phyloP scores from a whole-genome alignment of 2,797 vertebrate species.

The Darevskia mixta region DNA sequence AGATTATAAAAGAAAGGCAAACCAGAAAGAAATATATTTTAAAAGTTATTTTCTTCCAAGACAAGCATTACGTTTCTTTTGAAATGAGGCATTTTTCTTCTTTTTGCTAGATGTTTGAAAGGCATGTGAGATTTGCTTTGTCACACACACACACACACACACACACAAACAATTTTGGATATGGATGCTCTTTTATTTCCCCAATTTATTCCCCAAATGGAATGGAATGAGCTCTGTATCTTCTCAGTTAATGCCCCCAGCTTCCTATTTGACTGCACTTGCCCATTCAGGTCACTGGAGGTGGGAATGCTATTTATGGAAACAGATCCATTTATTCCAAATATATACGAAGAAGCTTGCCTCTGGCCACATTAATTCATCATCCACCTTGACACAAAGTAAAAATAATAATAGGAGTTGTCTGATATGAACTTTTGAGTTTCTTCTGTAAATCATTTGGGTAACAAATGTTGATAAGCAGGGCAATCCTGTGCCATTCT shows the following conservation, averaged over 20 bases:
- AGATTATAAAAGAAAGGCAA: neutral
- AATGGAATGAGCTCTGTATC: neutral
- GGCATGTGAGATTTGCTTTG: neutral
- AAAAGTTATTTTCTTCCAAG: neutral
- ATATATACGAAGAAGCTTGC: neutral
- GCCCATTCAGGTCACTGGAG: neutral
- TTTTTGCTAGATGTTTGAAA: constrained; percentile 30
- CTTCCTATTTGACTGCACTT: neutral
- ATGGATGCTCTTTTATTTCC: constrained; percentile 3
- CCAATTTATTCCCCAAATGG: neutral
- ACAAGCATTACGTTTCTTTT: constrained; percentile 6
- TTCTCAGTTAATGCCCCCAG: neutral
- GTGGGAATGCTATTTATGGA: neutral
- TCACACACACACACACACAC: constrained; percentile 4
- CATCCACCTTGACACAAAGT: constrained; percentile 4
- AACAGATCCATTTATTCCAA: neutral
- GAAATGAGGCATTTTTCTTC: neutral
- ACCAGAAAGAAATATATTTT: neutral
- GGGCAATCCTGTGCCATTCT: neutral
- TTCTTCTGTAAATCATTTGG: neutral
- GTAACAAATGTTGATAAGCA: neutral
- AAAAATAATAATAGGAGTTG: neutral
- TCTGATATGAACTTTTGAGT: neutral
- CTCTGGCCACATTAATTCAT: neutral
- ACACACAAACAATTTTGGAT: neutral